Evolutionary conservation across 2,113 vertebrate genomes (phyloP).

Genomic region (Neogale vison): DNA sequence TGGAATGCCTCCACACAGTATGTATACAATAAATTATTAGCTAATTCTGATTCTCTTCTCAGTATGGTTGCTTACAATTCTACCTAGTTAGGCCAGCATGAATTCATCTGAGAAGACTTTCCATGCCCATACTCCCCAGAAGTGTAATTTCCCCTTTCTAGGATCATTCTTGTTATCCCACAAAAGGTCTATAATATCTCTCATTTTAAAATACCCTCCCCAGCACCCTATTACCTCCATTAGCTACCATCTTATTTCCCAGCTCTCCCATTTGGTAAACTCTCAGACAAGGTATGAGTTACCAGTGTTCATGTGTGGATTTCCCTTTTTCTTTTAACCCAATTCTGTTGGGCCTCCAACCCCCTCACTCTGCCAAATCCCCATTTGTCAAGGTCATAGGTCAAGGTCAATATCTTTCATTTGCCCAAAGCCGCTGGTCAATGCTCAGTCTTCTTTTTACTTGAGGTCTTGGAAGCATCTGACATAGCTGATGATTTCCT

Average conservation of each 20-base stretch:
- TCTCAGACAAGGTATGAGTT: neutral
- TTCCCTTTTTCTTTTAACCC: neutral
- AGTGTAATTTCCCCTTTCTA: neutral
- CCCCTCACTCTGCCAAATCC: neutral
- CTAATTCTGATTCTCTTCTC: neutral
- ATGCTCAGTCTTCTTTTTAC: neutral
- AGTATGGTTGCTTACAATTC: neutral
- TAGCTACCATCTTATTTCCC: neutral
- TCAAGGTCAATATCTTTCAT: neutral
- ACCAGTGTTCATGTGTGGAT: neutral
- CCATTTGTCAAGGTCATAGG: neutral
- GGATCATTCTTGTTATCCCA: neutral
- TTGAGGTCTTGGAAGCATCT: neutral
- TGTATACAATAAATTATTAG: neutral
- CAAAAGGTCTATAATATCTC: neutral
- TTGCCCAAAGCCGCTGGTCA: neutral
- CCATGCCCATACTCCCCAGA: neutral
- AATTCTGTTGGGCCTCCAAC: neutral
- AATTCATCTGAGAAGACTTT: neutral
- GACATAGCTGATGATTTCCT: neutral
- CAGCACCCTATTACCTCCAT: too few species aligned
- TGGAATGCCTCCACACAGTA: neutral
- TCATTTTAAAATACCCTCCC: neutral
- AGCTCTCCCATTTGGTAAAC: neutral
- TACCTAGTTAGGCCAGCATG: neutral